Base-by-base conservation (phyloP, 2,888 invertebrate species). In the Endotricha flammealis region DNA sequence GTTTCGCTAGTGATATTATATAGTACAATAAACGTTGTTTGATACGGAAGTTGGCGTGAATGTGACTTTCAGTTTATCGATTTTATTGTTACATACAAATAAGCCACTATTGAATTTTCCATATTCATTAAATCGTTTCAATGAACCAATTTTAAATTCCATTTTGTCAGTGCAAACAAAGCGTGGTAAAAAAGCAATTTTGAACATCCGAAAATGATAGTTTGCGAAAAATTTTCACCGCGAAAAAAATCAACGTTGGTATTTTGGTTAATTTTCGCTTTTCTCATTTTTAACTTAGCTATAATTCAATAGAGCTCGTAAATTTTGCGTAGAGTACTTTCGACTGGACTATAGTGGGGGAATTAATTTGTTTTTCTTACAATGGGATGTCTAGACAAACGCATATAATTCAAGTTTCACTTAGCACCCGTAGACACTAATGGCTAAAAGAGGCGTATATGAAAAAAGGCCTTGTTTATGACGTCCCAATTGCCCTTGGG, bases 311-410 rank as follows among this genome's bases (percentile, higher is more conserved):
- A 62, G 65, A 66, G 53, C 50, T 63, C 75, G 79, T 83, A 82
- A 83, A 83, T 83, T 73, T 57, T 48, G 54, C 60, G 59, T 54
- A 62, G 66, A 72, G 73, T 70, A 76, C 73, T 77, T 77, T 78
- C 64, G 68, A 68, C 69, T 58, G 59, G 64, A 64, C 77, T 66
- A 73, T 77, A 69, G 76, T 63, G 54, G 60, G 70, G 68, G 65
- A 70, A 81, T 82, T 83, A 82, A 82, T 82, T 83, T 85, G 81
- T 83, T 86, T 83, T 86, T 81, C 82, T 77, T 71, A 85, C 82
- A 82, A 85, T 79, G 69, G 79, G 53, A 58, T 65, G 85, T 86
- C 85, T 85, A 86, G 85, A 85, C 85, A 77, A 81, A 68, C 72
- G 71, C 66, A 58, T 73, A 83, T 86, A 82, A 79, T 77, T 85